These are phyloP conservation scores for Parascotia fuliginaria DNA, from an alignment of 2,888 invertebrate species.

Conservation along the genomic window DNA sequence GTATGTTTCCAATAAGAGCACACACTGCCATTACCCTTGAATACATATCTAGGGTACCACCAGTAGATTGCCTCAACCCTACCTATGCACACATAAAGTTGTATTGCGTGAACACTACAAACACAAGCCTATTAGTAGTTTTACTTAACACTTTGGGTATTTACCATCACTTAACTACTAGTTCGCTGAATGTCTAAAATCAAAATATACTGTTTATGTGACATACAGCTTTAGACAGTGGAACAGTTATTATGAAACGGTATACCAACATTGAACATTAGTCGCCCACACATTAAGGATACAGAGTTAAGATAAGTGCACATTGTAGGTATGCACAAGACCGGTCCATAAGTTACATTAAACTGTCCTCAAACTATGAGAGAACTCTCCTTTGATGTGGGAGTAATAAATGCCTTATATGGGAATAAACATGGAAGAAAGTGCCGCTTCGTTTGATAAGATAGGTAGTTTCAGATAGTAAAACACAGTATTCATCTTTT, in stretches of 20 bases:
- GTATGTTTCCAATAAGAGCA: no score
- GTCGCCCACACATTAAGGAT: constrained; percentile 10
- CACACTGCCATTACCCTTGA: no score
- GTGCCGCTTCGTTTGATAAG: no score
- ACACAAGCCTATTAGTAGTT: neutral
- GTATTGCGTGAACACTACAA: neutral
- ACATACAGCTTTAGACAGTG: neutral
- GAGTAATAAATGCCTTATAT: no score
- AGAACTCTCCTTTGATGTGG: no score
- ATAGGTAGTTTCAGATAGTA: no score
- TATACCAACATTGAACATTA: constrained; percentile 4
- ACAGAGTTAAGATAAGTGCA: neutral
- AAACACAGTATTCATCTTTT: no score
- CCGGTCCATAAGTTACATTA: neutral
- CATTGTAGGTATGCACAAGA: neutral
- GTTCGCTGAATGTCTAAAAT: constrained; percentile 2
- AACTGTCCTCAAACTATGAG: neutral
- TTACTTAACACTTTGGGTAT: neutral
- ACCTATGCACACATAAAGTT: no score
- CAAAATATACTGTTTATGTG: neutral
- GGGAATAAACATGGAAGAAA: no score
- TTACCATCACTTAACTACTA: constrained; percentile 1
- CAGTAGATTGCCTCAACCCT: no score
- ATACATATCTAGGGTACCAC: no score
- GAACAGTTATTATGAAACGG: constrained; percentile 12